Percentiles rank a stretch among this genome's conserved stretches.
phyloP scores from a whole-genome alignment of 2,888 invertebrate species.

The Gandaritis pyraliata region DNA sequence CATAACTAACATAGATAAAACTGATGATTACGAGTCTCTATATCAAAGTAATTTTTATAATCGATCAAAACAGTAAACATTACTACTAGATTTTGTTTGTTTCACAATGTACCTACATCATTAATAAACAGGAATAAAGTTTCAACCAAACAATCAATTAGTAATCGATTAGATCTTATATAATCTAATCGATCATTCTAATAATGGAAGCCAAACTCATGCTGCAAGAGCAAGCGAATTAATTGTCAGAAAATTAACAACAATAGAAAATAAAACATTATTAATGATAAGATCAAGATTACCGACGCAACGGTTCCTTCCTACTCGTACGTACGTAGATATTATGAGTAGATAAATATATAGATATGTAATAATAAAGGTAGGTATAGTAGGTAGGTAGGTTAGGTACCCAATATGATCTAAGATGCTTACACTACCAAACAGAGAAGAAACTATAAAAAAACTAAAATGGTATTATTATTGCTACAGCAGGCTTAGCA shows the following conservation, averaged over 20 bases:
- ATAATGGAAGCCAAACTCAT: constrained; percentile 11
- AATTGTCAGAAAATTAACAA: background rate
- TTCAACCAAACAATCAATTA: constrained; percentile 1
- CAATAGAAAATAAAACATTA: background rate
- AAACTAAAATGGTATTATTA: no score
- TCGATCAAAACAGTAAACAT: background rate
- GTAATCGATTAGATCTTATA: constrained; percentile 1
- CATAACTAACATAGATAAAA: constrained; percentile 4
- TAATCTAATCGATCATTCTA: constrained; percentile 2
- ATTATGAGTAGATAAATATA: no score
- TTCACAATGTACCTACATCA: background rate
- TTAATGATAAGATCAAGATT: background rate
- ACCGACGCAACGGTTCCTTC: no score
- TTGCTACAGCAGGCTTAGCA: no score
- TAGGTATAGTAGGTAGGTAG: no score
- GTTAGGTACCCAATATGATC: no score
- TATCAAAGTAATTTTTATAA: background rate
- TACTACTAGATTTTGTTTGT: background rate
- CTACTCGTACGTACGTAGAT: no score
- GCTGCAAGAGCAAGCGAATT: constrained; percentile 1
- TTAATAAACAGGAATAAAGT: background rate
- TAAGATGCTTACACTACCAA: no score
- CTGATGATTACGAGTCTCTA: constrained; percentile 5
- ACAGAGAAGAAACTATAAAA: no score
- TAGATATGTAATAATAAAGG: no score